Evolutionary conservation across 2,888 invertebrate genomes (phyloP).

Genomic region (Drosophila sordidapex): DNA sequence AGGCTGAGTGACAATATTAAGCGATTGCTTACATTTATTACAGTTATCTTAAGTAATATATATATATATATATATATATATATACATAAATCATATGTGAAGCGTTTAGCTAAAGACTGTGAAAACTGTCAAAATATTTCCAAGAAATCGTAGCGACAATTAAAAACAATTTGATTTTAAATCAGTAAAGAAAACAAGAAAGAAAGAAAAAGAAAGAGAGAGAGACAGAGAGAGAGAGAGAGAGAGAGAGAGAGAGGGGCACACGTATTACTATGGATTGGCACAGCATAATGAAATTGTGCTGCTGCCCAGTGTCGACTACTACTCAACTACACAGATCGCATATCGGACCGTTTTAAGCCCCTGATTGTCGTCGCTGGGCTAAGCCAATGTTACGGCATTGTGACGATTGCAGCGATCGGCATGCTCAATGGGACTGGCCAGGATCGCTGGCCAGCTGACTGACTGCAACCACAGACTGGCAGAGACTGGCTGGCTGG

Average conservation of each 20-base stretch:
- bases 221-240: not conserved
- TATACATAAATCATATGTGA: not conserved
- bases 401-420: constrained; percentile 49
- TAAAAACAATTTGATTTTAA: constrained; percentile 77
- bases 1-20: not conserved
- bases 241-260: constrained; percentile 16
- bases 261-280: constrained; percentile 66
- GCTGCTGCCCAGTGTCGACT: constrained; percentile 36
- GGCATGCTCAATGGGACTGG: constrained; percentile 23
- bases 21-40: not conserved
- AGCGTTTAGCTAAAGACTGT: not conserved
- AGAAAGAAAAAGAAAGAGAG: not conserved
- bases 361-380: constrained; percentile 64
- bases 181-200: constrained; percentile 69
- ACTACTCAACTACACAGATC: constrained; percentile 17
- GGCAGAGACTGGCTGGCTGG: constrained; percentile 1
- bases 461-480: not conserved
- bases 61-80: not conserved
- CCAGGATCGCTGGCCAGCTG: constrained; percentile 18
- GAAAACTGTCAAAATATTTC: constrained; percentile 69
- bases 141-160: constrained; percentile 63
- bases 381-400: constrained; percentile 79
- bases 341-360: constrained; percentile 50
- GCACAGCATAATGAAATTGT: constrained; percentile 77
- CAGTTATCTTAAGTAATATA: not conserved